Conservation (phyloP, 2,113 vertebrate genomes). For the Leptobrachium ailaonicum region DNA sequence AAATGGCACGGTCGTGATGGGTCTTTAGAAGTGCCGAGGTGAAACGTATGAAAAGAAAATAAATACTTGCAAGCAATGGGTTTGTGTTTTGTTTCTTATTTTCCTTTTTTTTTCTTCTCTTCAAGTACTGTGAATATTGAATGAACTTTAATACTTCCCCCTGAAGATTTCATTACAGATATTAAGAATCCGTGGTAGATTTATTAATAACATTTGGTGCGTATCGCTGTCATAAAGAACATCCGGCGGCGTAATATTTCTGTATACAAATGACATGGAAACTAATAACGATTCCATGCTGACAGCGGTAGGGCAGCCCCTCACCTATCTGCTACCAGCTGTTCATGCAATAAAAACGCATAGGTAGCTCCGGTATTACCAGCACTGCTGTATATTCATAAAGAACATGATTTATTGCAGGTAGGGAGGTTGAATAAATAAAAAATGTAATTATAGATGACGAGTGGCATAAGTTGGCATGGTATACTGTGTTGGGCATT, state of each 20-base stretch:
- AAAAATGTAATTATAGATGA: too few relatives aligned
- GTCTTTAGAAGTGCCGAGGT: slow-evolving; percentile 26
- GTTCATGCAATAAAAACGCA: too few relatives aligned
- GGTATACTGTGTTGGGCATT: too few relatives aligned
- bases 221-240: slow-evolving; percentile 7
- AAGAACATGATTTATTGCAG: too few relatives aligned
- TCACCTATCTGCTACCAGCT: background rate
- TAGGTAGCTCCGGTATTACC: too few relatives aligned
- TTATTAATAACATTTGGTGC: slow-evolving; percentile 16
- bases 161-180: slow-evolving; percentile 32
- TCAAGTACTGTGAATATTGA: background rate
- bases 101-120: slow-evolving; percentile 6
- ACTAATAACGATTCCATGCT: background rate
- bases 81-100: background rate
- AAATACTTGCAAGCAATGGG: slow-evolving; percentile 2
- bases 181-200: slow-evolving; percentile 31
- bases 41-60: slow-evolving; percentile 25
- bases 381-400: too few relatives aligned
- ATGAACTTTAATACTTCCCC: slow-evolving; percentile 2
- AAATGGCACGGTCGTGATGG: slow-evolving; percentile 33
- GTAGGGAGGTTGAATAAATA: too few relatives aligned
- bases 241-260: slow-evolving; percentile 12
- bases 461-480: too few relatives aligned
- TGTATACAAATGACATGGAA: slow-evolving; percentile 16
- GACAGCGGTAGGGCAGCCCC: background rate